Percentiles rank a stretch among this genome's conserved stretches.
Conservation (phyloP, 2,797 vertebrate genomes). For the Tangara arthus region DNA sequence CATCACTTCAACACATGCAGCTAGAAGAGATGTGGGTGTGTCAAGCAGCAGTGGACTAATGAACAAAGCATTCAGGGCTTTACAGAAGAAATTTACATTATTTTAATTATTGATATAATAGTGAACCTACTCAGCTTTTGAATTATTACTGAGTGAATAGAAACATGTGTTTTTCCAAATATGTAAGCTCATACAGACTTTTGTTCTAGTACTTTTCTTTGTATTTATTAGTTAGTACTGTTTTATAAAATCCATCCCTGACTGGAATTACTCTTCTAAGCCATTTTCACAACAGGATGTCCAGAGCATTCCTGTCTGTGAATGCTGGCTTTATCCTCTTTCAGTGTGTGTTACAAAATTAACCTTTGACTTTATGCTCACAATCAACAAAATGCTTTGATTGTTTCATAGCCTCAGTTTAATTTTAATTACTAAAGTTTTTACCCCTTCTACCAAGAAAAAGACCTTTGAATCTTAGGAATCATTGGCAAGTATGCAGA, state of each 20-base stretch:
- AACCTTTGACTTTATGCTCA: conserved; percentile 11
- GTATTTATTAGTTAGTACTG: neutral
- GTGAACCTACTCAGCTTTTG: neutral
- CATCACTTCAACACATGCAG: neutral
- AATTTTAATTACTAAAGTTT: neutral
- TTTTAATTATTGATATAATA: neutral
- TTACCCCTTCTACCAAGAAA: neutral
- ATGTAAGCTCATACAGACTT: neutral
- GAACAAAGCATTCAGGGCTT: neutral
- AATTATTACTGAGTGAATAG: neutral
- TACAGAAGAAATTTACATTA: neutral
- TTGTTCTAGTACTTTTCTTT: neutral
- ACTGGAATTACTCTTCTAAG: neutral
- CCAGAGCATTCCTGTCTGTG: neutral
- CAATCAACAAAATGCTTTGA: neutral
- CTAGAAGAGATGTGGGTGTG: neutral
- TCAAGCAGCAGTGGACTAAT: neutral
- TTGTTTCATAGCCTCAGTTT: neutral
- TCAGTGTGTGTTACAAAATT: neutral
- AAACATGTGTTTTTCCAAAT: neutral
- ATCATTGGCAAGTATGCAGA: neutral
- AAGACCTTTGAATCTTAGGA: neutral
- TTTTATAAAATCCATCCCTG: neutral
- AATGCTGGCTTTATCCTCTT: neutral
- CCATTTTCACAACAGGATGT: conserved; percentile 6